Base-by-base conservation (phyloP, 2,113 vertebrate species). In the Chamaetylas fuelleborni region DNA sequence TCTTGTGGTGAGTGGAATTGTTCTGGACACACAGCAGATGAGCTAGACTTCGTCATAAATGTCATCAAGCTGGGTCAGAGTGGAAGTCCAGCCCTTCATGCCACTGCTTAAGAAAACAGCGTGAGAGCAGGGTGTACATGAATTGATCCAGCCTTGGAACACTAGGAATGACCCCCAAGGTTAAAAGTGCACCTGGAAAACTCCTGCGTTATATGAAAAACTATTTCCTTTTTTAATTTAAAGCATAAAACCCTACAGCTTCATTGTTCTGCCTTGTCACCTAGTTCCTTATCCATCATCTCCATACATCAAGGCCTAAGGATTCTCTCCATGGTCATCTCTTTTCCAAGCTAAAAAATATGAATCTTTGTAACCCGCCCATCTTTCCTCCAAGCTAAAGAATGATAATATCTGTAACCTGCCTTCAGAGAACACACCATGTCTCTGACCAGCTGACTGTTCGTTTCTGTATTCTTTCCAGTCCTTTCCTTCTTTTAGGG, bases 101-200 rank as follows among this genome's bases (percentile, higher is more conserved):
- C 12, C 56, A 50, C 8, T 69, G 5, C n/a, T 79, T 71, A 87
- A 88, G 40, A n/a, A 62, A 85, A 60, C 0, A 0, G 17, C 7
- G 3, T 15, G 17, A 85, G 17, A 90, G n/a, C 13, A 64, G 45
- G 5, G 13, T 0, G 0, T 5, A 61, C 20, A 29, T 14, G 2
- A 80, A 69, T 10, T 79, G 40, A 65, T 65, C 45, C 67, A 60
- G 16, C 19, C 66, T 45, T 36, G 7, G 33, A 50, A 80, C 31
- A 14, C 33, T 40, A 85, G 53, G 66, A 93, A 56, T 31, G 15
- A 71, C 23, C 11, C 24, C 11, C n/a, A 53, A 69, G 11, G 31
- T 48, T 85, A 61, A 92, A 91, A 81, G 33, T 74, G 28, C 8
- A 72, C 60, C 29, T 67, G 19, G 3, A 12, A 48, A 80, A 86